A percentile compares a stretch with the other conserved stretches of the same genome.
phyloP scores from a whole-genome alignment of 2,113 vertebrate genomes.

The Myrmecobius fasciatus region DNA sequence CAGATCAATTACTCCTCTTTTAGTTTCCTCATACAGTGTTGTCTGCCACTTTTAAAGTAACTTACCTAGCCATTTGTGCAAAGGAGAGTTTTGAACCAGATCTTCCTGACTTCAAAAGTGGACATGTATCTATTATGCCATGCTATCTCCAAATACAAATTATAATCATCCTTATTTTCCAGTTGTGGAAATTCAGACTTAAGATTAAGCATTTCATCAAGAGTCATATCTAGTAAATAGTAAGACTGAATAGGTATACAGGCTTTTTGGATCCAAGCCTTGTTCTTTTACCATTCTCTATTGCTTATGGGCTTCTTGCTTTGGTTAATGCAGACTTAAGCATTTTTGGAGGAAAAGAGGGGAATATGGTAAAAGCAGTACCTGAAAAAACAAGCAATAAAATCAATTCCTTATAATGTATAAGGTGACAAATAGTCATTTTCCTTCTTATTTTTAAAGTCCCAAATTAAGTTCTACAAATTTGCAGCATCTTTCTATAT shows the following conservation, averaged over 20 bases:
- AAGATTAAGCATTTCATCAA: not conserved
- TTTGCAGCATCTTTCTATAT: not conserved
- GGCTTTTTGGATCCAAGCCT: not conserved
- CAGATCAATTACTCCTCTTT: not conserved
- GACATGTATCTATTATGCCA: not conserved
- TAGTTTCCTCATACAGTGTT: not conserved
- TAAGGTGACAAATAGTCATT: constrained; percentile 14
- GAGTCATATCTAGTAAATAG: not conserved
- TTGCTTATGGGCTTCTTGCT: not conserved
- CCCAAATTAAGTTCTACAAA: not conserved
- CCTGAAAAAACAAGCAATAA: not conserved
- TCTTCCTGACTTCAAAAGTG: not conserved
- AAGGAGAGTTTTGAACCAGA: not conserved
- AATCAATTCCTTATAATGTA: constrained; percentile 25
- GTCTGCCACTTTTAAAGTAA: not conserved
- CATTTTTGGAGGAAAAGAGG: not conserved
- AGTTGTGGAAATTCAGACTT: not conserved
- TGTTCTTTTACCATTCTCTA: not conserved
- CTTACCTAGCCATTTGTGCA: not conserved
- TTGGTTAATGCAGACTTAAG: not conserved
- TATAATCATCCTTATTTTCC: not conserved
- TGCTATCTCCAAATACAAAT: not conserved
- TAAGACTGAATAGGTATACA: not conserved
- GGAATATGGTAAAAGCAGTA: not conserved
- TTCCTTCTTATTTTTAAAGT: not conserved